Evolutionary conservation across 2,113 vertebrate genomes (phyloP), one percentile per base, ranked within the genome.

Genomic region (Motacilla alba): DNA sequence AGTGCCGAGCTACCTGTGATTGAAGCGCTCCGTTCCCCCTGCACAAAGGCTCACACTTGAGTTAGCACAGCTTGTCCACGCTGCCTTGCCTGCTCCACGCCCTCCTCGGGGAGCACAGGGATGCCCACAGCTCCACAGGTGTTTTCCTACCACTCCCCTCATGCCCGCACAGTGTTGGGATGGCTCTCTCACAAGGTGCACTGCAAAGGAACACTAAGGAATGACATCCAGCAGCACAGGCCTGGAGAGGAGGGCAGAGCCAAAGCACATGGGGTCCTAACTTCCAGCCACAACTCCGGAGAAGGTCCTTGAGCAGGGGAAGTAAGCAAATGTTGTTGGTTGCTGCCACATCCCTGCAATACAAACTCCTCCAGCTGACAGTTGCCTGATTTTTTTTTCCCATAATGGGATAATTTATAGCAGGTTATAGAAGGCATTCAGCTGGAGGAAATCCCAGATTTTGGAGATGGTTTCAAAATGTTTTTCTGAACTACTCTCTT

Each of bases 161-260:
- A 0, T 21, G 55, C 46, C 50, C 43, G 6, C 27, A 26, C 17
- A 19, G 20, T 3, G 0, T 20, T 0, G 0, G 37, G 37, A 33
- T 1, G 1, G 28, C 31, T 66, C n/a, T 52, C 47, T 22, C 6
- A 2, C 31, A 18, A 44, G 30, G n/a, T 0, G 0, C 0, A 0
- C 50, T 18, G 35, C 0, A 0, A 49, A 70, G 47, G 60, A 31
- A 41, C 21, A 33, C 28, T 8, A 17, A 62, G 52, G 26, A 46
- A 9, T 1, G 1, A 41, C 12, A 63, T 49, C 43, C 90, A 70
- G 28, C 31, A 59, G 52, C 31, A 70, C 37, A 66, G 60, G 20
- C 28, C 15, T 2, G 1, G 23, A 21, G 18, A 58, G 28, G 35
- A 26, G 30, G 33, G 69, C 52, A 93, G 43, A 78, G 23, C 30